Evolutionary conservation across 2,113 vertebrate genomes (phyloP).

Genomic region (Mesitornis unicolor): DNA sequence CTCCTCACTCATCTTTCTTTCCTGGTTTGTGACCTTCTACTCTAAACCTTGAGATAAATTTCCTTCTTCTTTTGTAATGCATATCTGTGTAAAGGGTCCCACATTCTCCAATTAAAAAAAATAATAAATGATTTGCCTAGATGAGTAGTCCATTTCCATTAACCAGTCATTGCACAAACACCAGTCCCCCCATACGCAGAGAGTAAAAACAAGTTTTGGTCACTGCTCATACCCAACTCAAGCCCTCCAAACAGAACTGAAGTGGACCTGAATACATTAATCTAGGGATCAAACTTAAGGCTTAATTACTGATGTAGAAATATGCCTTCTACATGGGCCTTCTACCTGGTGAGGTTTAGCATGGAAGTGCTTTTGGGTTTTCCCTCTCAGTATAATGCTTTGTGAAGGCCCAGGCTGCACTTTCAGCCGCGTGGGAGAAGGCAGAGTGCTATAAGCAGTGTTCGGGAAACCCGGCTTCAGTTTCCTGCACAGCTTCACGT

Average conservation of each 20-base stretch:
- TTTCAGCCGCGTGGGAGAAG: background rate
- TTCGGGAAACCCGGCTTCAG: background rate
- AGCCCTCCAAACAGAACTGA: background rate
- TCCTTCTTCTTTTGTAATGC: background rate
- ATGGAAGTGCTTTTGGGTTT: background rate
- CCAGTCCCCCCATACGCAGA: rapidly evolving
- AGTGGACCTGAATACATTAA: background rate
- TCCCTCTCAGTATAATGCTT: background rate
- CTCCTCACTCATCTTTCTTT: background rate
- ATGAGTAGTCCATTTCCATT: background rate
- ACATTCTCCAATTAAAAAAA: background rate
- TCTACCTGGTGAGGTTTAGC: background rate
- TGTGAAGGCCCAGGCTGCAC: background rate
- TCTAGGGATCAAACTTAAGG: background rate
- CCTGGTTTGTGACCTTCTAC: background rate
- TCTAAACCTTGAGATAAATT: background rate
- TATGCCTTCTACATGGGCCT: background rate
- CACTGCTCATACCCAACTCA: background rate
- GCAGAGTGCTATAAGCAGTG: background rate
- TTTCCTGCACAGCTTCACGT: background rate
- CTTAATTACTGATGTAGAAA: background rate
- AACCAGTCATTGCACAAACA: background rate
- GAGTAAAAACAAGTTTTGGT: background rate
- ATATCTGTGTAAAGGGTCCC: background rate
- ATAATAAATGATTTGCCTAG: background rate